Conservation (phyloP, 2,113 vertebrate species). For the Periophthalmus modestus region DNA sequence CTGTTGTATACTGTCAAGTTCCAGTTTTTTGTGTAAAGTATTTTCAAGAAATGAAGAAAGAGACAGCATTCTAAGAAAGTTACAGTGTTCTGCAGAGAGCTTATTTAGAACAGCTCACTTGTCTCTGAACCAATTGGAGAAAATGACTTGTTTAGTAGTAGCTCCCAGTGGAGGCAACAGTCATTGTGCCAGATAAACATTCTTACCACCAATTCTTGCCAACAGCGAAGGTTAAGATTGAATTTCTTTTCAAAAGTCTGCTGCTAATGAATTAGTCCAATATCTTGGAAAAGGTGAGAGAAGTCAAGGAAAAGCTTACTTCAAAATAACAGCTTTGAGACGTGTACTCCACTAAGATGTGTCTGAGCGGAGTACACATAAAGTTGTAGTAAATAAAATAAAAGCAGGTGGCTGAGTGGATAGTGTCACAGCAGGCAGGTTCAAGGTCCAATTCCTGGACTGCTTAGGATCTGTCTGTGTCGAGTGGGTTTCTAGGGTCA, state of each 20-base stretch:
- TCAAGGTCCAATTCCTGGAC: no score
- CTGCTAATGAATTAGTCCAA: neutral
- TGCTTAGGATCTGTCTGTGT: no score
- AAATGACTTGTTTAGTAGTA: neutral
- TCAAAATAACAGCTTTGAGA: neutral
- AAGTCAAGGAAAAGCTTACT: neutral
- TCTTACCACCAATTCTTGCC: neutral
- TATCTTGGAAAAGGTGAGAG: neutral
- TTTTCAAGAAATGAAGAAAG: neutral
- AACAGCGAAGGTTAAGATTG: neutral
- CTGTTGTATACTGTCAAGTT: neutral
- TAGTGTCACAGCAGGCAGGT: no score
- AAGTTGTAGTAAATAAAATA: neutral
- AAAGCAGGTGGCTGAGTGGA: neutral
- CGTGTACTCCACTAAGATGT: neutral
- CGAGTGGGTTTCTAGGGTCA: no score
- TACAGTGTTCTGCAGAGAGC: neutral
- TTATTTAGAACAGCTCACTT: neutral
- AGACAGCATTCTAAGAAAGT: neutral
- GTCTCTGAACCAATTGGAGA: conserved; percentile 6
- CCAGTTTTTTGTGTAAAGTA: neutral
- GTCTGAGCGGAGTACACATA: neutral
- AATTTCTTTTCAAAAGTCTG: neutral
- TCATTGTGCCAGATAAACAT: neutral
- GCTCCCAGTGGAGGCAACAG: neutral